Base-by-base conservation (phyloP, 1,140 invertebrate species). In the Apis laboriosa region DNA sequence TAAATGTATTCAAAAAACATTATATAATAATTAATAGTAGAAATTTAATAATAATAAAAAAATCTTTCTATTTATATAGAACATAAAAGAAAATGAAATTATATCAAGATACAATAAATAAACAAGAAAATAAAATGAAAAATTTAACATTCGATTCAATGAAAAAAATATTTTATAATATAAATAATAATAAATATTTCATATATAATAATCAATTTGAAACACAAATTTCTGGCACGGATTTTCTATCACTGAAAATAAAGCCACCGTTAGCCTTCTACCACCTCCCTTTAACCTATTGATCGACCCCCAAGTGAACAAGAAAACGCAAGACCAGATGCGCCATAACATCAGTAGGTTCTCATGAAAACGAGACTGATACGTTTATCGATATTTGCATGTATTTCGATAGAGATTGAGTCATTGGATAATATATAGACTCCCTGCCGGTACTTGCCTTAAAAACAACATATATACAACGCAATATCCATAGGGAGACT, bases 281-380 rank as follows among this genome's bases (percentile, higher is more conserved):
- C 80, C 80, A 58, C 80, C 82, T 85, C 84, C 85, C 87, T 43
- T 7, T 82, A 66, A 81, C 83, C 83, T 90, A 90, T 90, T 90
- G 89, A 90, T 90, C 90, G 89, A 87, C 68, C 83, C 86, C 71
- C 70, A 81, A 85, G 78, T 61, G 73, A 77, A 64, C 76, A 75
- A 82, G 80, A 83, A 81, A 79, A 83, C 72, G 86, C 77, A 75
- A 88, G 77, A 89, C 63, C 83, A 86, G 84, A 84, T 90, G 87
- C 87, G 87, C 84, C 82, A 84, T 70, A 83, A 79, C 77, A 84
- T 71, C 72, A 66, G 34, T 68, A 60, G 61, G 58, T 58, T 70
- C 56, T 53, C 63, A 53, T 66, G 76, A 75, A 77, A 77, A 24
- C 68, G 85, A 84, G 78, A 88, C 61, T 43, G 51, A 64, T 28